A percentile compares a stretch with the other conserved stretches of the same genome.
Evolutionary conservation across 1,140 invertebrate species (phyloP).

Genomic region (Cyphomyrmex costatus): DNA sequence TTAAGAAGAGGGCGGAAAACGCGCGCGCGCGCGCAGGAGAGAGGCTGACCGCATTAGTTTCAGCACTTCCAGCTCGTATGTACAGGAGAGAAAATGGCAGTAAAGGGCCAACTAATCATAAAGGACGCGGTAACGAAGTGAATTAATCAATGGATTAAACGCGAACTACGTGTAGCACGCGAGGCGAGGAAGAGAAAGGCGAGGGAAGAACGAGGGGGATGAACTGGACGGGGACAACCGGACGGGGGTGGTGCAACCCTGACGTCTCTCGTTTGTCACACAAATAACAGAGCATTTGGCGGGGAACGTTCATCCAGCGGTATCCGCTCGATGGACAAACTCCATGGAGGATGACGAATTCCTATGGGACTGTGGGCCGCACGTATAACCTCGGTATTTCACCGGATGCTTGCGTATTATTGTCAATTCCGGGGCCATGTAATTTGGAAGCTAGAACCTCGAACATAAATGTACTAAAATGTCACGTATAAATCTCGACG

Average conservation of each 20-base stretch:
- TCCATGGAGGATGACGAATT: slow-evolving; percentile 79
- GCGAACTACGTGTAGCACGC: slow-evolving; percentile 74
- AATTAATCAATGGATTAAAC: slow-evolving; percentile 87
- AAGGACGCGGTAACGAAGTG: slow-evolving; percentile 84
- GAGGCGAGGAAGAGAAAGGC: not conserved
- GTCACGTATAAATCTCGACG: slow-evolving; percentile 30
- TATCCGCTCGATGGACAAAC: slow-evolving; percentile 78
- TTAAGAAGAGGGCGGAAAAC: slow-evolving; percentile 65
- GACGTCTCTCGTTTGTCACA: slow-evolving; percentile 86
- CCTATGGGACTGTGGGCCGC: slow-evolving; percentile 69
- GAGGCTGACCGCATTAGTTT: slow-evolving; percentile 82
- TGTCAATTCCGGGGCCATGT: slow-evolving; percentile 22
- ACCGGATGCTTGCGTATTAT: slow-evolving; percentile 58
- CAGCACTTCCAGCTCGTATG: slow-evolving; percentile 79
- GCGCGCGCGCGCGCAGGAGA: slow-evolving; percentile 70
- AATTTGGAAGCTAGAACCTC: slow-evolving; percentile 12
- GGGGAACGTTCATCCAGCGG: slow-evolving; percentile 67
- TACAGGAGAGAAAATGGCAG: slow-evolving; percentile 74
- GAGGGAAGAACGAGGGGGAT: slow-evolving; percentile 34
- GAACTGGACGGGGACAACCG: slow-evolving; percentile 52
- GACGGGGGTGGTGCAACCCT: slow-evolving; percentile 75
- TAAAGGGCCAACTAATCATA: slow-evolving; percentile 84
- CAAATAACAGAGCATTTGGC: slow-evolving; percentile 85
- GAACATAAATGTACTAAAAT: slow-evolving; percentile 27
- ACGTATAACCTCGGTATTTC: slow-evolving; percentile 72